Percentiles rank a stretch among this genome's conserved stretches.
These are phyloP conservation scores for Heliothis subflexa DNA, from an alignment of 1,140 invertebrate genomes.

Conservation along the genomic window DNA sequence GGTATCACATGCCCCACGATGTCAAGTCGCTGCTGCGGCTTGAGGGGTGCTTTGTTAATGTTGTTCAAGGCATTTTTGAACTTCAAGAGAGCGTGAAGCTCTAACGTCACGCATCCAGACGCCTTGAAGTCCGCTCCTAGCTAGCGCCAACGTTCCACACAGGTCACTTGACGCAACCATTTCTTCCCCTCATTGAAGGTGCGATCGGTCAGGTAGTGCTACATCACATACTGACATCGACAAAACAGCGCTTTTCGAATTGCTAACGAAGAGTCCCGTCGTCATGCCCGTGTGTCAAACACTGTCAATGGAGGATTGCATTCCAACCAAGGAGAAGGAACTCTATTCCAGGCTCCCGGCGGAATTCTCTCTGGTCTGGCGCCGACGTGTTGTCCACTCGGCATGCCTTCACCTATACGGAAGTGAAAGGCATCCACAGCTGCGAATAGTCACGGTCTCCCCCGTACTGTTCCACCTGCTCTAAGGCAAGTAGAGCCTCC, in stretches of 20 bases:
- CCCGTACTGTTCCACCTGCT: neutral
- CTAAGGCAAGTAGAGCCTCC: conserved; percentile 48
- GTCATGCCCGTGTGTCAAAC: conserved; percentile 25
- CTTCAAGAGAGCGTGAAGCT: neutral
- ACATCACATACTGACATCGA: conserved; percentile 59
- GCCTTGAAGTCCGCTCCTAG: neutral
- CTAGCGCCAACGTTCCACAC: neutral
- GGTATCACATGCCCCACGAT: conserved; percentile 33
- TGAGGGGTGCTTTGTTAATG: neutral
- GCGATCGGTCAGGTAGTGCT: conserved; percentile 45
- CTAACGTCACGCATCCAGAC: conserved; percentile 12
- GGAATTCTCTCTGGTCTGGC: neutral
- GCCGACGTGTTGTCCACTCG: neutral
- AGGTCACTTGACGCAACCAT: neutral
- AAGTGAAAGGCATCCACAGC: neutral
- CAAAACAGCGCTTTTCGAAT: conserved; percentile 65
- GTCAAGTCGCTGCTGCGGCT: neutral
- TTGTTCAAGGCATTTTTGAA: neutral
- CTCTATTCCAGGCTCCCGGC: neutral
- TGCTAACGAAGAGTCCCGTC: conserved; percentile 67
- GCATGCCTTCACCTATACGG: neutral
- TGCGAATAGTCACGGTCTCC: neutral
- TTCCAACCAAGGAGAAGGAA: conserved; percentile 40
- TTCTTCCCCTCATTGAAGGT: neutral
- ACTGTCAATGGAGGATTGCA: conserved; percentile 43